phyloP scores from a whole-genome alignment of 2,888 invertebrate genomes.

The Podabrus alpinus region DNA sequence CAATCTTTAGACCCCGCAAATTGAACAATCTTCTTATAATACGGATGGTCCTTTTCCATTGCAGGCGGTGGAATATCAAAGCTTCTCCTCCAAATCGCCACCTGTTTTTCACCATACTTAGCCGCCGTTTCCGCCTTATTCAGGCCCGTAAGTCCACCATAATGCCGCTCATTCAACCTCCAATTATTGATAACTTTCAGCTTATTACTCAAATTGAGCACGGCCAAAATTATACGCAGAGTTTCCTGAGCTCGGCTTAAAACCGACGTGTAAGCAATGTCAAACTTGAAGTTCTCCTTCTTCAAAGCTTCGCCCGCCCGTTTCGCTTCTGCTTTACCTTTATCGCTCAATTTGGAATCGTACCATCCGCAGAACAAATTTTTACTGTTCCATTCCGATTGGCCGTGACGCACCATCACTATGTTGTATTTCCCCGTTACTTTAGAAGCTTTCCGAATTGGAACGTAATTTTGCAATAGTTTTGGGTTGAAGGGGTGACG shows the following conservation, averaged over 20 bases:
- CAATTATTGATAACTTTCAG: conserved; percentile 75
- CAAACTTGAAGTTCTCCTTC: conserved; percentile 72
- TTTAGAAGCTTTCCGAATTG: background rate
- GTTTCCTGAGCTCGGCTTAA: conserved; percentile 79
- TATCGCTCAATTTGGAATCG: conserved; percentile 52
- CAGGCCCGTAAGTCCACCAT: conserved; percentile 83
- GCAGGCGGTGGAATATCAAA: conserved; percentile 82
- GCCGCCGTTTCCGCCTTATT: conserved; percentile 85
- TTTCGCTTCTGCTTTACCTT: conserved; percentile 70
- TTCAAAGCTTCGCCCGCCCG: conserved; percentile 75
- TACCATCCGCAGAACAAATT: conserved; percentile 55
- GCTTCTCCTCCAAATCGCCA: conserved; percentile 83
- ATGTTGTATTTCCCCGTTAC: background rate
- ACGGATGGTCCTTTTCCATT: conserved; percentile 76
- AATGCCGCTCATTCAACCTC: conserved; percentile 87
- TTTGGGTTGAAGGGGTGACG: background rate
- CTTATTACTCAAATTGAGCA: conserved; percentile 68
- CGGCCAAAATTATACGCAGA: conserved; percentile 67
- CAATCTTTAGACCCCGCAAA: conserved; percentile 77
- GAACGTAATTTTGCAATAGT: background rate
- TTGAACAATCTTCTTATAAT: conserved; percentile 74
- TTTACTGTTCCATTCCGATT: conserved; percentile 53
- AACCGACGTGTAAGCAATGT: conserved; percentile 80
- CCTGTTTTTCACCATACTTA: conserved; percentile 84
- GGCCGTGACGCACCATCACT: conserved; percentile 54